Evolutionary conservation across 1,140 invertebrate species (phyloP), one percentile per base, ranked within the genome.

Genomic region (Drosophila takahashii): DNA sequence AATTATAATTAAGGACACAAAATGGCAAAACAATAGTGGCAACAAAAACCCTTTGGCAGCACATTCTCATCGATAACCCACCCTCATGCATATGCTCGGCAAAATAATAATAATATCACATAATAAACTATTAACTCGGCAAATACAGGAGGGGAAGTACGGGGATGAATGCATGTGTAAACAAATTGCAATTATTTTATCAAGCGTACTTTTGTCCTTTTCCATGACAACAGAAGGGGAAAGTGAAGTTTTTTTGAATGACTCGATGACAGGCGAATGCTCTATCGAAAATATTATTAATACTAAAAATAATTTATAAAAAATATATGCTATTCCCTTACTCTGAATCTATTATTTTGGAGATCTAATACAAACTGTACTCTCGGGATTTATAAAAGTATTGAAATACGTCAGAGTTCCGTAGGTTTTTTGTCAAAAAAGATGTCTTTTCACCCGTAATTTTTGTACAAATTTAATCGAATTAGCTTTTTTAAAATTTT

Each of bases 101-200:
- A 58, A 64, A 53, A 81, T 81, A 80, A 79, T 75, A 72, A 81
- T 71, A 56, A 77, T 77, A 81, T 53, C 65, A 73, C 56, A 80
- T 76, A 81, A 80, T 80, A 80, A 80, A 80, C 78, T 81, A 77
- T 81, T 81, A 81, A 81, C 27, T 59, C 52, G 58, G 56, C 51
- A 47, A 73, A 54, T 37, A 26, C 16, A 15, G 42, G 18, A 7
- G 8, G 16, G 37, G n/a, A 29, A 32, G 3, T 13, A 37, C 15
- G 32, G 36, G 39, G 34, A 32, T 27, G 54, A 53, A 62, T 67
- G 66, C 66, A 64, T 65, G 66, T 78, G 77, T 66, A 79, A 80
- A 79, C 62, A 80, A 79, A 79, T 79, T 81, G 78, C 73, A 81
- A 81, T 81, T 81, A 78, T 81, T 81, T 77, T 61, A 81, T 81